Evolutionary conservation across 2,888 invertebrate species (phyloP), one percentile per base, ranked within the genome.

Genomic region (Anodontia alba): DNA sequence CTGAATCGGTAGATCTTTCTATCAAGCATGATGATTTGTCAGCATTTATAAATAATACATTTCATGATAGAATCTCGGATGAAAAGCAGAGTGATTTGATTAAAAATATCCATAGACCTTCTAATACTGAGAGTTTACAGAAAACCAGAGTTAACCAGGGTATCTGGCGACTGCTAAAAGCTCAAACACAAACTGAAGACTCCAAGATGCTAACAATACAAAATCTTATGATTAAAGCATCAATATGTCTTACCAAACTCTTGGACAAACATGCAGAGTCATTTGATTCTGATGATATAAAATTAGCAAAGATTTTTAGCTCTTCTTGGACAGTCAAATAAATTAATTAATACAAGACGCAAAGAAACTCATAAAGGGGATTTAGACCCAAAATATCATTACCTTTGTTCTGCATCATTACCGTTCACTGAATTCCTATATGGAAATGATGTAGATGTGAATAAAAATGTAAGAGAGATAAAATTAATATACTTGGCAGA

Each of bases 391-490:
- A 77, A 74, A n/a, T 81, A 49, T n/a, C 68, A 73, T 43, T 76
- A 72, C 42, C 33, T 81, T 33, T 73, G 76, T 1, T 81, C 77
- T n/a, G 5, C 74, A 20, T 74, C 8, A 23, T 49, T 73, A 17
- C 81, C 74, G 70, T 81, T 51, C 38, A 81, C 74, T 23, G 73
- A 77, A 0, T 71, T 31, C 23, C 17, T 81, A 36, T 81, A 77
- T 74, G 73, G 81, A 10, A 42, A 81, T 62, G 75, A 81, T 43
- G 57, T 83, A 12, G 75, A 81, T 43, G 57, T 83, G 8, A 76
- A 77, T 29, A 72, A 69, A 29, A 74, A 78, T 73, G 78, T 83
- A 29, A 75, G 73, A 42, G 83, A 80, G 42, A 78, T 78, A 26
- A 74, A n/a, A n/a, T n/a, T n/a, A 74, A 78, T 20, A 80, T 78